A percentile compares a stretch with the other conserved stretches of the same genome.
Evolutionary conservation across 2,113 vertebrate species (phyloP).

Genomic region (Bagarius yarrelli): DNA sequence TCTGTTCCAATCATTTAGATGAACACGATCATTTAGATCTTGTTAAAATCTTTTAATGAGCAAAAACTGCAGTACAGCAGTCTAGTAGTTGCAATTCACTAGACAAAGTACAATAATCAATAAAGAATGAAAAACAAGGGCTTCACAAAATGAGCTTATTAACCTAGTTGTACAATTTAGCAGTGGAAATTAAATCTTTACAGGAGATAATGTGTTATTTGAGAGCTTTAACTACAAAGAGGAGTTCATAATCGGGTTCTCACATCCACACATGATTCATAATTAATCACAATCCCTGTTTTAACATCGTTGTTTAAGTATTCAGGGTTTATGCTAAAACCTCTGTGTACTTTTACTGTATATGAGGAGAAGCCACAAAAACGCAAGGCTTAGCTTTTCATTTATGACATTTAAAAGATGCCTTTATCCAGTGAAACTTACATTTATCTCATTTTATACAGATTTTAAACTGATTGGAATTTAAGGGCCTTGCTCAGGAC

Average conservation of each 20-base stretch:
- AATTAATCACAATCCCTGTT: neutral
- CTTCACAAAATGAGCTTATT: neutral
- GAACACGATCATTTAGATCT: too few species aligned
- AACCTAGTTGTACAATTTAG: neutral
- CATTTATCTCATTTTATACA: too few species aligned
- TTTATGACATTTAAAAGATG: too few species aligned
- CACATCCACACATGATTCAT: constrained; percentile 12
- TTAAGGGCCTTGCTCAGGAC: too few species aligned
- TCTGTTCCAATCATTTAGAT: constrained; percentile 33
- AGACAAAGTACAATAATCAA: constrained; percentile 47
- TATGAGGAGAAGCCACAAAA: neutral
- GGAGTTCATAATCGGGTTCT: neutral
- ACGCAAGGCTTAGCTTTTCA: too few species aligned
- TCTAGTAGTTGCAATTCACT: constrained; percentile 38
- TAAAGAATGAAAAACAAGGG: constrained; percentile 25
- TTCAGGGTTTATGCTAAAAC: neutral
- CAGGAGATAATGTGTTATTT: too few species aligned
- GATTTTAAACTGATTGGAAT: too few species aligned
- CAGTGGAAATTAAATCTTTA: too few species aligned
- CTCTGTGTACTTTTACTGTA: neutral
- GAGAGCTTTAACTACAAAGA: too few species aligned
- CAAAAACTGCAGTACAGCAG: constrained; percentile 58
- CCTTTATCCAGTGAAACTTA: too few species aligned
- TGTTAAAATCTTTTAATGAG: constrained; percentile 56
- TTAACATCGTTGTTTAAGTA: neutral